Conservation (phyloP, 2,888 invertebrate genomes). For the Pollenia griseotomentosa region DNA sequence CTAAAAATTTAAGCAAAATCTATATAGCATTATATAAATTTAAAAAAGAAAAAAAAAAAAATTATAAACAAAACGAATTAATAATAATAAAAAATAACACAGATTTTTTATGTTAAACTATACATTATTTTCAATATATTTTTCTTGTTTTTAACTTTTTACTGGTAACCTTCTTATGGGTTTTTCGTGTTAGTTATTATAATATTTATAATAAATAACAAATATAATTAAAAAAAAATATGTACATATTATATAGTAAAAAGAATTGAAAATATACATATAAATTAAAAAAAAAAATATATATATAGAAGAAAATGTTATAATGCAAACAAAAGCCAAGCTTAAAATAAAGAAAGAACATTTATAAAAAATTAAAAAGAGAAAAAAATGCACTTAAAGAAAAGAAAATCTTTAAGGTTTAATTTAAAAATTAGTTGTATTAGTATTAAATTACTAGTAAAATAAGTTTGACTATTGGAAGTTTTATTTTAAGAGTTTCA, state of each 20-base stretch:
- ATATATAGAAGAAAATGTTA: not conserved
- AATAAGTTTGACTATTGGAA: conserved; percentile 53
- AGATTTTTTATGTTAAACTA: conserved; percentile 61
- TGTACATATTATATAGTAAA: conserved; percentile 69
- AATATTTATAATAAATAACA: conserved; percentile 64
- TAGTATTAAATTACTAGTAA: conserved; percentile 36
- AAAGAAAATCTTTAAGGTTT: conserved; percentile 40
- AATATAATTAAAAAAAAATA: conserved; percentile 64
- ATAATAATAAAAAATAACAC: conserved; percentile 64
- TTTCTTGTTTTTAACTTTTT: conserved; percentile 49
- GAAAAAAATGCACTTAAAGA: conserved; percentile 32
- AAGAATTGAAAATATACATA: conserved; percentile 29
- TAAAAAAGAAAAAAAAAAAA: conserved; percentile 15
- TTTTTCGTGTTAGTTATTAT: conserved; percentile 51
- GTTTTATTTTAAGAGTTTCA: conserved; percentile 15
- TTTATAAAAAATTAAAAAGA: conserved; percentile 26
- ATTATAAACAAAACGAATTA: conserved; percentile 30
- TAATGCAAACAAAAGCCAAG: conserved; percentile 33
- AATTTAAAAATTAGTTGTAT: conserved; percentile 15
- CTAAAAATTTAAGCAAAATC: conserved; percentile 48
- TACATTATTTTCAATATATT: conserved; percentile 66
- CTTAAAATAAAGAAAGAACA: conserved; percentile 36
- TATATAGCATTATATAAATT: conserved; percentile 29
- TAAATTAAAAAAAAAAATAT: too few species aligned
- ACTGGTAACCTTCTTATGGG: not conserved